Evolutionary conservation across 1,140 invertebrate species (phyloP).

Genomic region (Agrilus planipennis): DNA sequence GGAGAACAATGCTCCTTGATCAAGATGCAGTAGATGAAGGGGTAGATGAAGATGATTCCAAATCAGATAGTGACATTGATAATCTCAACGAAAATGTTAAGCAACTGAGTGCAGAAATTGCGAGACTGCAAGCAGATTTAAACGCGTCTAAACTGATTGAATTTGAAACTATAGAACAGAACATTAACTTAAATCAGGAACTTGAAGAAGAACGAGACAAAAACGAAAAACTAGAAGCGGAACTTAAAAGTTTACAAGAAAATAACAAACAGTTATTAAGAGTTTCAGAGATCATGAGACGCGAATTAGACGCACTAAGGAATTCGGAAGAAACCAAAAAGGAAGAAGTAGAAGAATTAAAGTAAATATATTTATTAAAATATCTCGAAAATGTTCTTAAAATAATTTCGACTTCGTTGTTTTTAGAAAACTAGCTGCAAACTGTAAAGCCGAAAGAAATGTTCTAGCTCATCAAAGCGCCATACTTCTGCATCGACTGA

Average conservation of each 20-base stretch:
- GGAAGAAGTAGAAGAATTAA: slow-evolving; percentile 41
- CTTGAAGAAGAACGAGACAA: slow-evolving; percentile 43
- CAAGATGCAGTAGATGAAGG: slow-evolving; percentile 32
- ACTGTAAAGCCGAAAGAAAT: slow-evolving; percentile 49
- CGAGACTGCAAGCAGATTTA: slow-evolving; percentile 52
- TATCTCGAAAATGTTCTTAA: background rate
- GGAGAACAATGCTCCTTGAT: slow-evolving; percentile 46
- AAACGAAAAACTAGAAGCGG: slow-evolving; percentile 34
- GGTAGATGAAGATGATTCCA: slow-evolving; percentile 40
- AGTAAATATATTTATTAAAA: slow-evolving; percentile 13
- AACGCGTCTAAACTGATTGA: slow-evolving; percentile 50
- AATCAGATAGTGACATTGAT: slow-evolving; percentile 50
- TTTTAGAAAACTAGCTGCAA: slow-evolving; percentile 39
- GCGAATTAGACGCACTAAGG: slow-evolving; percentile 47
- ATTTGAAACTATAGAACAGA: slow-evolving; percentile 56
- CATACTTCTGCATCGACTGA: slow-evolving; percentile 47
- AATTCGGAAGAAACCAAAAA: slow-evolving; percentile 46
- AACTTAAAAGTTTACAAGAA: slow-evolving; percentile 25
- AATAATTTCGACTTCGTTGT: slow-evolving; percentile 6
- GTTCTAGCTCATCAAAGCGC: slow-evolving; percentile 53
- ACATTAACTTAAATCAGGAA: slow-evolving; percentile 39
- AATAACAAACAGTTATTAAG: slow-evolving; percentile 7
- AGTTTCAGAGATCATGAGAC: slow-evolving; percentile 44
- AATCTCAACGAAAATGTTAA: slow-evolving; percentile 51
- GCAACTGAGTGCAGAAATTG: slow-evolving; percentile 51